Conservation (phyloP, 2,888 invertebrate species). For the Cataglyphis livida region DNA sequence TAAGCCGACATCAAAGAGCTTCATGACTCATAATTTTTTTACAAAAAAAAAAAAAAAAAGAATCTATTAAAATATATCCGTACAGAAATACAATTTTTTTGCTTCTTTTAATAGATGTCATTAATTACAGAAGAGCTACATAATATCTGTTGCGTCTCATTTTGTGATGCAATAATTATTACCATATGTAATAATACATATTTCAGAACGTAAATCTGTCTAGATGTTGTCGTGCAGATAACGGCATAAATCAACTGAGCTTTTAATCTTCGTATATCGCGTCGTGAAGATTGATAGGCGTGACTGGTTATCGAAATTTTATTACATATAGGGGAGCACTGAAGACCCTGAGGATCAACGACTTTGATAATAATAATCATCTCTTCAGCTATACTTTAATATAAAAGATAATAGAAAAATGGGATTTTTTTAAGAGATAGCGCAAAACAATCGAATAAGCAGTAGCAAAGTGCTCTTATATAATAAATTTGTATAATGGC, state of each 20-base stretch:
- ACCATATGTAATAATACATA: not conserved
- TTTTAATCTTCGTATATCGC: slow-evolving; percentile 17
- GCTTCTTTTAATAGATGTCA: not conserved
- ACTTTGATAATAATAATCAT: slow-evolving; percentile 3
- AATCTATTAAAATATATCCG: not conserved
- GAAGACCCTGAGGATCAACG: not conserved
- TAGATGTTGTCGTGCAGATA: slow-evolving; percentile 27
- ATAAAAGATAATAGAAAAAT: not conserved
- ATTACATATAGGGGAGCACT: not conserved
- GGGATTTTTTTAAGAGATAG: not conserved
- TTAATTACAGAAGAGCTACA: slow-evolving; percentile 1
- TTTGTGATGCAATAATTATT: slow-evolving; percentile 4
- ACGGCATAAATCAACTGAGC: not conserved
- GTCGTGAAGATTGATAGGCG: slow-evolving; percentile 9
- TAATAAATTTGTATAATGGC: not conserved
- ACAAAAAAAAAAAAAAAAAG: not conserved
- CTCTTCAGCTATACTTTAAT: not conserved
- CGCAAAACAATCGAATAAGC: not conserved
- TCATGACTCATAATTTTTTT: slow-evolving; percentile 2
- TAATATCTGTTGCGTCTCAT: not conserved
- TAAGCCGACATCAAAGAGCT: not conserved
- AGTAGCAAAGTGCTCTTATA: not conserved
- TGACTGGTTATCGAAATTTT: slow-evolving; percentile 22
- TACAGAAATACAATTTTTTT: not conserved
- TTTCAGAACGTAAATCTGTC: not conserved